Percentiles rank a stretch among this genome's conserved stretches.
These are phyloP conservation scores for Drosophila cardini DNA, from an alignment of 1,140 invertebrate species.

Conservation along the genomic window DNA sequence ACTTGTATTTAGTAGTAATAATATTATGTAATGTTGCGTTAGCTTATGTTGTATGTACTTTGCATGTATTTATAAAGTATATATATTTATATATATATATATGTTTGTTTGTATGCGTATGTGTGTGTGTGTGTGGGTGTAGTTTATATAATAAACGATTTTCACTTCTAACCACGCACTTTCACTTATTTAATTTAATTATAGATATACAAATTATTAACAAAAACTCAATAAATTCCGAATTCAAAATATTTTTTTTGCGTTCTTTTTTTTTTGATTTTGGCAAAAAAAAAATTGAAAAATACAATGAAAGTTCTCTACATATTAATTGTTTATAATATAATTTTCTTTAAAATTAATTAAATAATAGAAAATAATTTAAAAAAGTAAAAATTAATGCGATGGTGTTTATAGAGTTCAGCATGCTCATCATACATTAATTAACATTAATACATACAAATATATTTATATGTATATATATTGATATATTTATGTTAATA, in stretches of 20 bases:
- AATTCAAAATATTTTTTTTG: constrained; percentile 50
- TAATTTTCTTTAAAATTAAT: constrained; percentile 59
- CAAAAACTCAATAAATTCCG: constrained; percentile 75
- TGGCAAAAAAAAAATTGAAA: background rate
- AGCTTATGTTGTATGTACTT: constrained; percentile 65
- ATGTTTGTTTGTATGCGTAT: constrained; percentile 48
- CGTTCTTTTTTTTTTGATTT: constrained; percentile 21
- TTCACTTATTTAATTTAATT: constrained; percentile 45
- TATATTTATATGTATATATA: constrained; percentile 36
- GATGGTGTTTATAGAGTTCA: constrained; percentile 83
- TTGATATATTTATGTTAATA: constrained; percentile 23
- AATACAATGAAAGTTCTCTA: constrained; percentile 20
- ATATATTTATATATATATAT: constrained; percentile 43
- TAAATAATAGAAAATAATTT: constrained; percentile 76
- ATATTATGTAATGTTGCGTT: constrained; percentile 81
- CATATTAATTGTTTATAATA: constrained; percentile 42
- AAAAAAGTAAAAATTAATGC: constrained; percentile 81
- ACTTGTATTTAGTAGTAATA: constrained; percentile 68
- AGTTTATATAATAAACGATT: constrained; percentile 83
- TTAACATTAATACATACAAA: constrained; percentile 21
- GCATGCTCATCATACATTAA: constrained; percentile 52
- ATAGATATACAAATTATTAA: constrained; percentile 65
- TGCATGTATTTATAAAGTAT: constrained; percentile 54
- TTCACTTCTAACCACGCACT: constrained; percentile 39
- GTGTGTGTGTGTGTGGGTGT: constrained; percentile 58